A percentile compares a stretch with the other conserved stretches of the same genome.
These are phyloP conservation scores for Setipinna tenuifilis DNA, from an alignment of 2,797 vertebrate species.

Conservation along the genomic window DNA sequence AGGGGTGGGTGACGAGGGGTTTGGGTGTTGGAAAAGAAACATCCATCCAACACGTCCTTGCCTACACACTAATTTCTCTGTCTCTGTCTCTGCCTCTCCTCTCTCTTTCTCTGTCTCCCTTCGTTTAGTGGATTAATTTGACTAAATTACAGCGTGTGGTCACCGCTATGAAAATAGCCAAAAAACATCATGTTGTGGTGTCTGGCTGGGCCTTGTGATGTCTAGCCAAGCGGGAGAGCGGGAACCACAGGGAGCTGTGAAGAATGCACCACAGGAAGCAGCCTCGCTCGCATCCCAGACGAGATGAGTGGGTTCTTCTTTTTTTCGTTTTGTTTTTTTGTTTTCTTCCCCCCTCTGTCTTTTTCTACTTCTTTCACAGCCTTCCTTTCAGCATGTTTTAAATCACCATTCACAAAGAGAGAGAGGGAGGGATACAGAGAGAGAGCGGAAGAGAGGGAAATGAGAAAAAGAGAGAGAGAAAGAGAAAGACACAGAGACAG, in stretches of 20 bases:
- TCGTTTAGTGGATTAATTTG: conserved; percentile 45
- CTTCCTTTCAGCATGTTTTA: conserved; percentile 38
- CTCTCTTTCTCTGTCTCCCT: not conserved
- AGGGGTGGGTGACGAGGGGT: too few species aligned
- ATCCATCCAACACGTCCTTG: not conserved
- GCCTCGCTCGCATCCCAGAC: conserved; percentile 43
- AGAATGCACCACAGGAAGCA: conserved; percentile 59
- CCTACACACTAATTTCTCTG: not conserved
- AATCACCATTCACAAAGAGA: conserved; percentile 46
- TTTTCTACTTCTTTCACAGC: not conserved
- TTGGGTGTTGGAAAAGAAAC: not conserved
- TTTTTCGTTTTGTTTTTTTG: not conserved
- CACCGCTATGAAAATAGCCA: conserved; percentile 57
- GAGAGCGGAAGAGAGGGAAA: not conserved
- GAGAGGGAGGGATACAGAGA: not conserved
- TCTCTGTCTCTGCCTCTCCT: not conserved
- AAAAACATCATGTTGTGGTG: conserved; percentile 57
- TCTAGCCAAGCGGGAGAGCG: conserved; percentile 61
- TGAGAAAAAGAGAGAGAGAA: not conserved
- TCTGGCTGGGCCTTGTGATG: conserved; percentile 64
- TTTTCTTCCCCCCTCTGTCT: not conserved
- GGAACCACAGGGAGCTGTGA: conserved; percentile 53
- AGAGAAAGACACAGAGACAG: too few species aligned
- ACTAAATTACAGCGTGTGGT: conserved; percentile 58
- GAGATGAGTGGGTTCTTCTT: not conserved